A percentile compares a stretch with the other conserved stretches of the same genome.
Conservation (phyloP, 1,140 invertebrate species). For the Potamilus streckersoni region DNA sequence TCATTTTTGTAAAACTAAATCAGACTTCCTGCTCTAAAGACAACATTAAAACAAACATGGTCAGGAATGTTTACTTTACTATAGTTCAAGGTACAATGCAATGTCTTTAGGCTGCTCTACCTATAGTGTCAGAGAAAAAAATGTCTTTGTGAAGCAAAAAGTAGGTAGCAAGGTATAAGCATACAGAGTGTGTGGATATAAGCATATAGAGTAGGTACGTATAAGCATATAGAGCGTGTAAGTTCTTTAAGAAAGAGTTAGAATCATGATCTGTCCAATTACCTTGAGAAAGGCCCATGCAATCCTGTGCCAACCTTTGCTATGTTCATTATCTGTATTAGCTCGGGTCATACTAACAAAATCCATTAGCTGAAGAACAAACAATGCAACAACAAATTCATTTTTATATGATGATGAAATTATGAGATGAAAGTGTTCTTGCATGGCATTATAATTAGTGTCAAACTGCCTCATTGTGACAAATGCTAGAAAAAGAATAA, state of each 20-base stretch:
- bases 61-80: too few relatives aligned
- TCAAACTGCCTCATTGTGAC: too few relatives aligned
- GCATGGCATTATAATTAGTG: not conserved
- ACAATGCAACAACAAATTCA: not conserved
- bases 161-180: not conserved
- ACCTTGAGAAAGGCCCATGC: conserved; percentile 79
- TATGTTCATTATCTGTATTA: not conserved
- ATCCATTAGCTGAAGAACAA: conserved; percentile 58
- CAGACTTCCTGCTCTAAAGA: too few relatives aligned
- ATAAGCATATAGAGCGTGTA: not conserved
- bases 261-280: not conserved
- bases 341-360: conserved; percentile 65
- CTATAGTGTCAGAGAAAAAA: not conserved
- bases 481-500: too few relatives aligned
- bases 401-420: not conserved
- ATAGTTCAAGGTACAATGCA: too few relatives aligned
- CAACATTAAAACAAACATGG: too few relatives aligned
- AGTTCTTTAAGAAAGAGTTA: not conserved
- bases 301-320: conserved; percentile 73
- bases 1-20: too few relatives aligned
- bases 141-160: not conserved
- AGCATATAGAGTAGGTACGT: too few relatives aligned
- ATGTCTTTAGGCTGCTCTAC: too few relatives aligned
- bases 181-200: not conserved
- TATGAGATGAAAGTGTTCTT: not conserved